Evolutionary conservation across 2,113 vertebrate genomes (phyloP).

Genomic region (Verasper variegatus): DNA sequence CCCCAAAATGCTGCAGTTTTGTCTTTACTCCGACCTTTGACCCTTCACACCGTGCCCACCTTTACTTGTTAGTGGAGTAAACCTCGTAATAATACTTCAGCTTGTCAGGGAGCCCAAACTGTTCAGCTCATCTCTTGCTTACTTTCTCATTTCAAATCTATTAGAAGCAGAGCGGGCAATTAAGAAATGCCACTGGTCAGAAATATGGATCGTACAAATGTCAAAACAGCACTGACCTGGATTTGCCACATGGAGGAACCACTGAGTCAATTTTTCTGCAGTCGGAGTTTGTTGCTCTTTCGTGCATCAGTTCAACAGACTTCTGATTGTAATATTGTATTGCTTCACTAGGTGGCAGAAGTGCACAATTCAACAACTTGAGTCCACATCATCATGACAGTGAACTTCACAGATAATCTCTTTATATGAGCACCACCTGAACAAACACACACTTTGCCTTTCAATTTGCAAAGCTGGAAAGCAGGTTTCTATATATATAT

Average conservation of each 20-base stretch:
- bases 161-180: conserved; percentile 9
- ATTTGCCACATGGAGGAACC: conserved; percentile 65
- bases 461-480: conserved; percentile 14
- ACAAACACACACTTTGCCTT: conserved; percentile 30
- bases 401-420: conserved; percentile 10
- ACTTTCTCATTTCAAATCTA: background rate
- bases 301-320: background rate
- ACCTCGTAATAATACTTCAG: background rate
- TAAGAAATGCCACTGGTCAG: conserved; percentile 8
- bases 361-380: background rate
- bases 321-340: conserved; percentile 11
- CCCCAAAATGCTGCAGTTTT: conserved; percentile 42
- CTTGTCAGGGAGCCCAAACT: background rate
- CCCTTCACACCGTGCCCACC: background rate
- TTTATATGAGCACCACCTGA: conserved; percentile 17
- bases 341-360: conserved; percentile 58
- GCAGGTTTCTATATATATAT: background rate
- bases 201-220: background rate
- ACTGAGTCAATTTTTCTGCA: conserved; percentile 32
- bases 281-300: background rate
- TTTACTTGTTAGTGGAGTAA: background rate
- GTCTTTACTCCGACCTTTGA: conserved; percentile 50
- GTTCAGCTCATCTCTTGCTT: background rate
- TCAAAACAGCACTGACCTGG: conserved; percentile 37
- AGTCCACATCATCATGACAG: background rate